A percentile compares a stretch with the other conserved stretches of the same genome.
These are phyloP conservation scores for Pseudopipra pipra DNA, from an alignment of 2,113 vertebrate species.

Conservation along the genomic window DNA sequence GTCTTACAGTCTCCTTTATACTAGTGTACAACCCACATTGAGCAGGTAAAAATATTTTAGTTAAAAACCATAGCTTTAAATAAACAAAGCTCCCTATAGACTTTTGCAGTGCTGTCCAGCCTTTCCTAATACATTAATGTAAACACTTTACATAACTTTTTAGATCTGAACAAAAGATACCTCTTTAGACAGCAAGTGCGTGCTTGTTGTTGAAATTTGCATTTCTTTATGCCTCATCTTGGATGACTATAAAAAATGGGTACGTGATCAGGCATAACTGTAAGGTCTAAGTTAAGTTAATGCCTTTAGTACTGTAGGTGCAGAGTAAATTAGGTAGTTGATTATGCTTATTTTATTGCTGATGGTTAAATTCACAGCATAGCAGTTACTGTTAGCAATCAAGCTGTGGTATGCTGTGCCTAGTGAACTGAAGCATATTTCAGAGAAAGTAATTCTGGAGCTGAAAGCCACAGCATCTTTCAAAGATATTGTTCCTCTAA, in stretches of 20 bases:
- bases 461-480: background rate
- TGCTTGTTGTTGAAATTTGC: slow-evolving; percentile 24
- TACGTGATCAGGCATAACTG: background rate
- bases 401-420: background rate
- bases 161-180: background rate
- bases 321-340: slow-evolving; percentile 35
- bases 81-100: background rate
- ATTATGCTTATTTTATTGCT: background rate
- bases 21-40: background rate
- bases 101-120: background rate
- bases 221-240: slow-evolving; percentile 12
- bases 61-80: background rate
- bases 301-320: background rate
- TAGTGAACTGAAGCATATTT: background rate
- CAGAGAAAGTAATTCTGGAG: background rate
- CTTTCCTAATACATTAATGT: background rate
- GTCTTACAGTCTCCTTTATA: background rate
- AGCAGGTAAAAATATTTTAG: background rate
- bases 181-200: background rate
- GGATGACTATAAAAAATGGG: background rate
- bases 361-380: background rate
- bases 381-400: background rate
- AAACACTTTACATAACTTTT: background rate
- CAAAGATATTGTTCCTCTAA: background rate
- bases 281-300: slow-evolving; percentile 38